Base-by-base conservation (phyloP, 2,888 invertebrate genomes). In the Clusia tigrina region DNA sequence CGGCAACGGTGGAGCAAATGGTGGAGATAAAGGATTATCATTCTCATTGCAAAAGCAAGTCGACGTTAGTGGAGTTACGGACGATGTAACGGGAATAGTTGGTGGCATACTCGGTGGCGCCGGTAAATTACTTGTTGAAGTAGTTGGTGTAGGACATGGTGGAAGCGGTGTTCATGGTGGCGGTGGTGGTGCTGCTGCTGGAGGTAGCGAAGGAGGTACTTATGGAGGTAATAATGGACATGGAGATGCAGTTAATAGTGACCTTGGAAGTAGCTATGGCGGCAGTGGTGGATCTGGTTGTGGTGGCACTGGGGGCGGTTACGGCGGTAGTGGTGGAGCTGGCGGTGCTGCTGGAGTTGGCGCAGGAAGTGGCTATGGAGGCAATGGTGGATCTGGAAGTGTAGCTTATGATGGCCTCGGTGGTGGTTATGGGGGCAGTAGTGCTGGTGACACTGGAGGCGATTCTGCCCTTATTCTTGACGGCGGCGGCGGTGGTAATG, bases 221-320 rank as follows among this genome's bases (percentile, higher is more conserved):
- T 32, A 46, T 0, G 81, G 86, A 20, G n/a, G 60, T 20, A 3
- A 15, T 17, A 85, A 80, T 65, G 85, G 83, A 67, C 85, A 82
- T 65, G 76, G 83, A 10, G 72, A 83, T 9, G 71, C 78, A 2
- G 85, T 70, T 70, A 86, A 70, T 77, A 86, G 85, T 70, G 81
- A 26, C 0, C 85, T 87, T 1, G 76, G 86, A 1, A 82, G 87
- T 1, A 85, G 84, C 1, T 81, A 86, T 1, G 89, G 89, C 0
- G 93, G 94, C 0, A 90, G 95, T 81, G 90, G 89, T 77, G 96
- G 95, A 18, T 96, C 95, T 2, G 62, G 62, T 32, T 53, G 58
- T 2, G 53, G 54, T 1, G 54, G n/a, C n/a, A n/a, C n/a, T n/a
- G n/a, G 46, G 3, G 64, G 64, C 10, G 66, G 58, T 6, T 20